Base-by-base conservation (phyloP, 2,888 invertebrate genomes). In the Hyposoter dolosus region DNA sequence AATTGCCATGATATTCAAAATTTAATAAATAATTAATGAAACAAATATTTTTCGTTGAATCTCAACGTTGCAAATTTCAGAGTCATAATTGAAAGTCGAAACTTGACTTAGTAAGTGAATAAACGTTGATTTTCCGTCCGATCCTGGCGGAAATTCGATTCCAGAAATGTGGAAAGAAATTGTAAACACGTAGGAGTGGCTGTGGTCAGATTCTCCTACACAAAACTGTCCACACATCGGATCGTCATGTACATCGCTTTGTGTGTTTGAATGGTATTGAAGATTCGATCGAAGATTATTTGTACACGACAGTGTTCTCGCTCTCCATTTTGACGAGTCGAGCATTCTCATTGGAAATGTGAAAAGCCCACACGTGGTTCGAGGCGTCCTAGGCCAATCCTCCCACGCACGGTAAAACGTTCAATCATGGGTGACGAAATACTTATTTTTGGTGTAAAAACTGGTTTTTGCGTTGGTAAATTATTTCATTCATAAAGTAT, bases 381-480 rank as follows among this genome's bases (percentile, higher is more conserved):
- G 3, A 40, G 12, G 66, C 66, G 10, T 50, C 19, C 50, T 35
- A 53, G 40, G 43, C 45, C 12, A 56, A 74, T 81, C 72, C 72
- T 40, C 78, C 78, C 23, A 78, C 72, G 53, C n/a, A n/a, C 40
- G 19, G 65, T 45, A 65, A 45, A n/a, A 56, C 47, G 23, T 32
- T 23, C 56, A 19, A n/a, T 35, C 50, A 32, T 15, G 78, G n/a
- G 35, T 80, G 80, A 84, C 71, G 69, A 69, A 53, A 80, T 32
- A 32, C 47, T 75, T 84, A 84, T 84, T 84, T 84, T 75, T 35
- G 63, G 80, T 75, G 43, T 43, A 15, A 75, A 80, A 68, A 84
- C 71, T 47, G 56, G 75, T 74, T 74, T 28, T 60, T 66, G 12
- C n/a, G n/a, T n/a, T 23, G 45, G 23, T 50, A 4, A 45, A 68